Conservation (phyloP, 2,888 invertebrate genomes). For the Tanypteryx hageni region DNA sequence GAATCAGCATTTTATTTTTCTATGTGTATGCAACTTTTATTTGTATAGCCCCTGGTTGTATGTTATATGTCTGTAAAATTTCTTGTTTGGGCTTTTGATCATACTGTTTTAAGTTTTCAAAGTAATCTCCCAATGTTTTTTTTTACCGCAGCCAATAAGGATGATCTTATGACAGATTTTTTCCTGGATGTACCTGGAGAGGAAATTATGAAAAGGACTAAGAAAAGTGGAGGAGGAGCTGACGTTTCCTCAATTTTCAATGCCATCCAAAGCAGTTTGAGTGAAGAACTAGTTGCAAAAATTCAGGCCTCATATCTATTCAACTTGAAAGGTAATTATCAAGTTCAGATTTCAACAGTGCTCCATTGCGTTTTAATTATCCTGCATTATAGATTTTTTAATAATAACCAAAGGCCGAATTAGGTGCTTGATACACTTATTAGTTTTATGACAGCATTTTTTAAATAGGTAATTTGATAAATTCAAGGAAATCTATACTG, state of each 20-base stretch:
- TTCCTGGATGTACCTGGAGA: conserved; percentile 82
- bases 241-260: conserved; percentile 83
- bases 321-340: conserved; percentile 85
- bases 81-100: background rate
- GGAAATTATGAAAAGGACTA: conserved; percentile 66
- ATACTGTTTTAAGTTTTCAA: background rate
- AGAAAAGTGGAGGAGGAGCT: conserved; percentile 66
- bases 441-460: too few species aligned
- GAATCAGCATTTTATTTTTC: background rate
- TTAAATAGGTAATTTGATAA: background rate
- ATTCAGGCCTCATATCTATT: conserved; percentile 92
- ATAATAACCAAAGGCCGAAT: background rate
- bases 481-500: conserved; percentile 60
- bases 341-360: background rate
- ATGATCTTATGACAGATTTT: conserved; percentile 89
- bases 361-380: background rate
- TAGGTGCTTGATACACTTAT: background rate
- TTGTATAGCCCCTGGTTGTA: background rate
- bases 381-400: background rate
- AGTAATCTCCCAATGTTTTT: background rate
- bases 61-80: background rate
- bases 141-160: conserved; percentile 77
- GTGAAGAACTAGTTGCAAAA: conserved; percentile 86
- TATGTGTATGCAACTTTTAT: background rate
- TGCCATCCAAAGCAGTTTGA: conserved; percentile 83